Evolutionary conservation across 1,140 invertebrate species (phyloP).

Genomic region (Heterodera carotae): DNA sequence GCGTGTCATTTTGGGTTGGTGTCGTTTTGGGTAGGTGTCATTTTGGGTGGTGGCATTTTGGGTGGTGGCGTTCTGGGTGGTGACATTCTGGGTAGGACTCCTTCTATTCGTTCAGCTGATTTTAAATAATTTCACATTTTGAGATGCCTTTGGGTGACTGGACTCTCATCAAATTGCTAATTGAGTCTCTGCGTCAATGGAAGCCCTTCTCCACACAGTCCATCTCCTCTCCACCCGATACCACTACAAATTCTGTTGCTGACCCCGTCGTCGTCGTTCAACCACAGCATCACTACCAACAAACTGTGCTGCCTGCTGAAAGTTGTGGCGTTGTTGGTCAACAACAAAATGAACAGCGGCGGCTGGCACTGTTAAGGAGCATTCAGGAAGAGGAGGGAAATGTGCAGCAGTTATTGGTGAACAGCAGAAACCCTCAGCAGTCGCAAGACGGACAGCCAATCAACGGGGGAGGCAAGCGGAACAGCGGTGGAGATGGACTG

Average conservation of each 20-base stretch:
- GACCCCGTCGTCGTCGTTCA: neutral
- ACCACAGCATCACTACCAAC: neutral
- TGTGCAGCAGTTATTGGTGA: neutral
- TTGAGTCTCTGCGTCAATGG: conserved; percentile 61
- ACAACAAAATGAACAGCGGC: conserved; percentile 15
- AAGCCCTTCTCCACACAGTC: conserved; percentile 41
- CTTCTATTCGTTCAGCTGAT: conserved; percentile 32
- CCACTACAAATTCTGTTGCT: conserved; percentile 20
- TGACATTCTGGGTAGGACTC: too few species aligned
- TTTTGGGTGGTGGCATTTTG: too few species aligned
- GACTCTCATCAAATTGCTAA: conserved; percentile 57
- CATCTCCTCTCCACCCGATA: conserved; percentile 23
- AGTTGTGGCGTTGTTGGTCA: neutral
- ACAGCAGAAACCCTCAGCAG: too few species aligned
- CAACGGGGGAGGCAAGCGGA: conserved; percentile 11
- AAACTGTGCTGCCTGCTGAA: neutral
- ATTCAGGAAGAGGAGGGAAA: conserved; percentile 27
- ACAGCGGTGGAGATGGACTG: neutral
- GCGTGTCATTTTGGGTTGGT: conserved; percentile 10
- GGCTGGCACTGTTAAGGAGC: neutral
- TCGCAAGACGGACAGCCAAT: conserved; percentile 17
- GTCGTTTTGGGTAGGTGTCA: too few species aligned
- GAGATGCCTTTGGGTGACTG: conserved; percentile 60
- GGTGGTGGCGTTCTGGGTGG: too few species aligned
- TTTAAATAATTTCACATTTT: conserved; percentile 15